phyloP scores from a whole-genome alignment of 2,888 invertebrate species.

The Diloba caeruleocephala region DNA sequence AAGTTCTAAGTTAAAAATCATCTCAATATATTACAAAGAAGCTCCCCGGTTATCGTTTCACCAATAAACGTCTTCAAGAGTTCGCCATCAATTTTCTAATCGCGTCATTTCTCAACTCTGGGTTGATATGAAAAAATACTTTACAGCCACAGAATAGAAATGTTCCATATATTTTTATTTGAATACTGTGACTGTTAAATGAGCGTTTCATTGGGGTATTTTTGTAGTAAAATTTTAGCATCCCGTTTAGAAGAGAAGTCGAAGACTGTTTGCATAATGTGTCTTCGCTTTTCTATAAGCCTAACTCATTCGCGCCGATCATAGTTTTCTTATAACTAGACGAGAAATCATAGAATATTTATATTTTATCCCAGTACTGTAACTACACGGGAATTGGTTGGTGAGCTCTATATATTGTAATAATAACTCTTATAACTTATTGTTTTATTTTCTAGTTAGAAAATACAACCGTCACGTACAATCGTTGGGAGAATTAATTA shows the following conservation, averaged over 20 bases:
- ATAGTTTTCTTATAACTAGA: slow-evolving; percentile 30
- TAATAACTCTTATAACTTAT: too few relatives aligned
- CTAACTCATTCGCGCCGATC: slow-evolving; percentile 29
- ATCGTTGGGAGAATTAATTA: too few relatives aligned
- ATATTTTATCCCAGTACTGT: too few relatives aligned
- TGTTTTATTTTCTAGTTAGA: too few relatives aligned
- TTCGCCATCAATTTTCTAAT: slow-evolving; percentile 55
- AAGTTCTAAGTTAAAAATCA: slow-evolving; percentile 33
- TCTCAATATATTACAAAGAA: slow-evolving; percentile 43
- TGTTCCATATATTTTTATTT: slow-evolving; percentile 11
- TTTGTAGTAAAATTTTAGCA: slow-evolving; percentile 38
- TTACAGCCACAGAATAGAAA: slow-evolving; percentile 30
- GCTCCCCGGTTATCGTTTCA: slow-evolving; percentile 44
- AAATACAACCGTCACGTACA: too few relatives aligned
- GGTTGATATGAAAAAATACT: slow-evolving; percentile 48
- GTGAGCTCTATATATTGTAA: too few relatives aligned
- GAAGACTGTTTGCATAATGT: slow-evolving; percentile 48
- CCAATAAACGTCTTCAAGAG: slow-evolving; percentile 47
- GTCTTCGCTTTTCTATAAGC: slow-evolving; percentile 25
- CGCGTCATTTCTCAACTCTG: slow-evolving; percentile 46
- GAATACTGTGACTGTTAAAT: slow-evolving; percentile 15
- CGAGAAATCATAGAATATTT: slow-evolving; percentile 27
- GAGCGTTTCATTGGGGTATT: slow-evolving; percentile 5
- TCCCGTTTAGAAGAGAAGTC: slow-evolving; percentile 24
- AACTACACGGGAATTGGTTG: too few relatives aligned